phyloP scores from a whole-genome alignment of 2,113 vertebrate species.

The Helogale parvula region DNA sequence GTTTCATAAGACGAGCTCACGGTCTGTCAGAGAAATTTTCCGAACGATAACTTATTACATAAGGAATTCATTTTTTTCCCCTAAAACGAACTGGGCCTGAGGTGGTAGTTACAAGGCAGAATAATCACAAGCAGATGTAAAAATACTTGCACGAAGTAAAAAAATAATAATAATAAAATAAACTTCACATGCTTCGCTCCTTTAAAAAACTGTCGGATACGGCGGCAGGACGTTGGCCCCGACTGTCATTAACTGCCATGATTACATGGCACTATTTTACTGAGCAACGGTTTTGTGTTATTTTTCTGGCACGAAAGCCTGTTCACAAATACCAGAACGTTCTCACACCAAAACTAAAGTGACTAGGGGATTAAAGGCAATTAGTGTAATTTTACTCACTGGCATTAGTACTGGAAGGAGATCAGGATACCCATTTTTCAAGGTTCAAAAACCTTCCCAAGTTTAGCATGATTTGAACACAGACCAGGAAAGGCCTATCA shows the following conservation, averaged over 20 bases:
- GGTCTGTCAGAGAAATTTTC: constrained; percentile 75
- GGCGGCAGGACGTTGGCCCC: constrained; percentile 26
- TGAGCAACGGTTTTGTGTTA: constrained; percentile 56
- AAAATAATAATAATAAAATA: constrained; percentile 73
- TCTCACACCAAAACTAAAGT: constrained; percentile 65
- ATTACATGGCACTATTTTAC: constrained; percentile 36
- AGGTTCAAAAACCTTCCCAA: constrained; percentile 49
- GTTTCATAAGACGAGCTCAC: constrained; percentile 73
- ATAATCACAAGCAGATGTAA: constrained; percentile 80
- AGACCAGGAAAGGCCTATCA: neutral
- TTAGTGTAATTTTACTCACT: constrained; percentile 65
- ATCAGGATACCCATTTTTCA: constrained; percentile 53
- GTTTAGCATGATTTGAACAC: constrained; percentile 55
- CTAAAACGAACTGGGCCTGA: constrained; percentile 69
- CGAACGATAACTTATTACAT: constrained; percentile 79
- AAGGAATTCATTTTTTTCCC: constrained; percentile 74
- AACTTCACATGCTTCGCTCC: constrained; percentile 64
- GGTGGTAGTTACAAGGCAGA: constrained; percentile 75
- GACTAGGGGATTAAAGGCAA: constrained; percentile 72
- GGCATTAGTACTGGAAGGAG: constrained; percentile 56
- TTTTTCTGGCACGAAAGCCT: constrained; percentile 71
- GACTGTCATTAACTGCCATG: constrained; percentile 66
- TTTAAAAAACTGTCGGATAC: constrained; percentile 61
- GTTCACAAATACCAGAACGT: constrained; percentile 45
- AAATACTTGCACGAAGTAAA: constrained; percentile 67